Conservation (phyloP, 2,797 vertebrate species). For the Galaxias olidus region DNA sequence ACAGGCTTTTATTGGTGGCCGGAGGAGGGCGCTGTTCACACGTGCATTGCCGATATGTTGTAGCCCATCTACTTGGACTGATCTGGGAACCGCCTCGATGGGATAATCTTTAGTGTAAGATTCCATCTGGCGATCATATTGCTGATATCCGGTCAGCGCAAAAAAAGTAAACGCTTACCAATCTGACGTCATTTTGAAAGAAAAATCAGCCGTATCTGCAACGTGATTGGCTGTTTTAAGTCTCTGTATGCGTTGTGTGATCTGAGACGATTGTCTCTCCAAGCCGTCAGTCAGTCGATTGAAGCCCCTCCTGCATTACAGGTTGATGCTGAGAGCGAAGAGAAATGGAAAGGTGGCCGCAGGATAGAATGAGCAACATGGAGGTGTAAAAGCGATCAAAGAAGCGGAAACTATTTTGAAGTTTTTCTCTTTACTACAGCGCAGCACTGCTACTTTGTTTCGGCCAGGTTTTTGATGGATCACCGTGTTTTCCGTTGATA, state of each 20-base stretch:
- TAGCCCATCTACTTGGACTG: background rate
- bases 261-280: slow-evolving; percentile 1
- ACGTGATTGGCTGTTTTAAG: slow-evolving; percentile 7
- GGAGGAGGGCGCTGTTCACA: background rate
- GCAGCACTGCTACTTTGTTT: no score
- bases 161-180: background rate
- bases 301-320: background rate
- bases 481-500: no score
- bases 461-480: no score
- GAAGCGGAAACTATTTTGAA: no score
- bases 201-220: background rate
- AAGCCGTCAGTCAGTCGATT: background rate
- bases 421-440: no score
- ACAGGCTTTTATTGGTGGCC: background rate
- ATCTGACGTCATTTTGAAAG: slow-evolving; percentile 1
- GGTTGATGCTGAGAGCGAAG: background rate
- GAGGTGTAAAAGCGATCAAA: no score
- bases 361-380: background rate
- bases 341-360: slow-evolving; percentile 2
- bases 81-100: background rate
- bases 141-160: background rate
- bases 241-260: background rate
- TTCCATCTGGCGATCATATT: background rate
- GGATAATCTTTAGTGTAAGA: background rate
- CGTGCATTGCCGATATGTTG: background rate